Conservation (phyloP, 1,140 invertebrate genomes). For the Brachionus asplanchnoidis region DNA sequence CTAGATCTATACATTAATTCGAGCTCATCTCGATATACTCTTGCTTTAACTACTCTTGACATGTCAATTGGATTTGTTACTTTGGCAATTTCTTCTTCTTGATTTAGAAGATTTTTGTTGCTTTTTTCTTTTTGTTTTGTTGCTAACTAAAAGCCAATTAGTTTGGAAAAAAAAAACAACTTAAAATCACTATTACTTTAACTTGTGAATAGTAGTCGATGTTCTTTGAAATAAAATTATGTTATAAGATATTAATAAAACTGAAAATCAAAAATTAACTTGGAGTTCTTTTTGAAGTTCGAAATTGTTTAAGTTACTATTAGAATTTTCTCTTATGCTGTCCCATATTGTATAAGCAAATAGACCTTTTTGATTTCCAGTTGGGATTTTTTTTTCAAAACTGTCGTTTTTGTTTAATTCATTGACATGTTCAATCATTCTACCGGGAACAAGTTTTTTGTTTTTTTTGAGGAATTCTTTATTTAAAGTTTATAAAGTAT, state of each 20-base stretch:
- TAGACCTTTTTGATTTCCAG: background rate
- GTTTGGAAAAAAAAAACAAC: background rate
- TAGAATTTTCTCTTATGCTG: background rate
- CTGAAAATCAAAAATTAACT: background rate
- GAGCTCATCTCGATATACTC: background rate
- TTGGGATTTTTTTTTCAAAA: background rate
- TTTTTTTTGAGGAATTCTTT: no score
- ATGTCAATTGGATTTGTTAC: background rate
- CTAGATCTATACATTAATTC: constrained; percentile 23
- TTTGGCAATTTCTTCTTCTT: constrained; percentile 17
- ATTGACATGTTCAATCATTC: no score
- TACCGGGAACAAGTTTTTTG: no score
- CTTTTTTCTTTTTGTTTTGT: background rate
- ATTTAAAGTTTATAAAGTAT: no score
- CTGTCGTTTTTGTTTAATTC: background rate
- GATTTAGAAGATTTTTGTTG: background rate
- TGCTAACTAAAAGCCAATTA: background rate
- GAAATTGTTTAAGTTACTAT: background rate
- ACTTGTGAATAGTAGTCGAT: constrained; percentile 1
- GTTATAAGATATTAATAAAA: background rate
- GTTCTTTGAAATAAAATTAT: constrained; percentile 13
- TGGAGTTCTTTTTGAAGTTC: constrained; percentile 3
- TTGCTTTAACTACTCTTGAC: background rate
- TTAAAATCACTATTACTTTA: background rate
- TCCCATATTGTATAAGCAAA: constrained; percentile 3